Percentiles rank a stretch among this genome's conserved stretches.
Conservation (phyloP, 2,888 invertebrate species). For the Sisyra nigra region DNA sequence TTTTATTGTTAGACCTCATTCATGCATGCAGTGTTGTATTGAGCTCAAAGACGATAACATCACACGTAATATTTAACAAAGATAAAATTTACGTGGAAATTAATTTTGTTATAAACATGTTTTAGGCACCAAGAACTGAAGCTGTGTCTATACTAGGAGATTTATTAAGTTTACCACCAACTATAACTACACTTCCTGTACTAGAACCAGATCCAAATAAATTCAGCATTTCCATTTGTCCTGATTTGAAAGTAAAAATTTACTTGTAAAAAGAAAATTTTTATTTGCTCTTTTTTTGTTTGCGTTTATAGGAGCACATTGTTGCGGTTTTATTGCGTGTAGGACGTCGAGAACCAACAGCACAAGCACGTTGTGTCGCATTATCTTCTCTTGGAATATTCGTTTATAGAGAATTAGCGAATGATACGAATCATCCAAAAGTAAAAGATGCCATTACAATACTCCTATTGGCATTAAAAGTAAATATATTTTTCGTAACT, state of each 20-base stretch:
- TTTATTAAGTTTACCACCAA: slow-evolving; percentile 63
- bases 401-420: slow-evolving; percentile 46
- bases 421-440: slow-evolving; percentile 42
- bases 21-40: slow-evolving; percentile 79
- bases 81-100: not conserved
- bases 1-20: slow-evolving; percentile 76
- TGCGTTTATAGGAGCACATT: slow-evolving; percentile 56
- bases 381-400: slow-evolving; percentile 70
- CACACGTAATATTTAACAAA: slow-evolving; percentile 25
- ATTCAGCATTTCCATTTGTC: slow-evolving; percentile 40
- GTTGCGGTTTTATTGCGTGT: slow-evolving; percentile 73
- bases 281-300: not conserved
- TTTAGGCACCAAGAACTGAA: slow-evolving; percentile 58
- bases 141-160: slow-evolving; percentile 82
- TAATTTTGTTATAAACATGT: not conserved
- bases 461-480: slow-evolving; percentile 49
- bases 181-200: slow-evolving; percentile 35
- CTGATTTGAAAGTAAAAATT: slow-evolving; percentile 52
- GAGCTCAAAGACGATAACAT: slow-evolving; percentile 59
- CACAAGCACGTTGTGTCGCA: slow-evolving; percentile 75
- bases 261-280: slow-evolving; percentile 2
- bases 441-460: slow-evolving; percentile 52
- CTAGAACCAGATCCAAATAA: slow-evolving; percentile 39
- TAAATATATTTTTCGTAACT: slow-evolving; percentile 22
- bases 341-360: slow-evolving; percentile 77